A percentile compares a stretch with the other conserved stretches of the same genome.
These are phyloP conservation scores for Danio jaintianensis DNA, from an alignment of 2,797 vertebrate genomes.

Conservation along the genomic window DNA sequence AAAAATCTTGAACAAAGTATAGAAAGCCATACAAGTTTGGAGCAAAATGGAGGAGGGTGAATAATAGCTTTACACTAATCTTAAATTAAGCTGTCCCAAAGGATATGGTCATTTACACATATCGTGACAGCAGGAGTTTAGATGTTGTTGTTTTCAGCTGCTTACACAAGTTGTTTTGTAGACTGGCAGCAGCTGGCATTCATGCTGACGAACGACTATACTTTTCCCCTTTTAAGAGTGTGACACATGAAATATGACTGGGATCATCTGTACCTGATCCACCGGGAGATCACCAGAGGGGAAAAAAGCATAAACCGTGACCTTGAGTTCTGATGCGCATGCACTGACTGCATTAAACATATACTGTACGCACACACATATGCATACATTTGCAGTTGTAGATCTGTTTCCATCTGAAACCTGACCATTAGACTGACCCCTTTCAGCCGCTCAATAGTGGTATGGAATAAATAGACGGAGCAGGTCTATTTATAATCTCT, in stretches of 20 bases:
- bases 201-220: constrained; percentile 42
- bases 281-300: constrained; percentile 65
- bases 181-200: constrained; percentile 63
- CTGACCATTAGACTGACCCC: constrained; percentile 29
- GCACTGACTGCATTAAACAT: constrained; percentile 62
- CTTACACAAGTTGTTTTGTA: constrained; percentile 49
- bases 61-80: neutral
- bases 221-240: constrained; percentile 64
- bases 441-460: constrained; percentile 25
- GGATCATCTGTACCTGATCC: constrained; percentile 67
- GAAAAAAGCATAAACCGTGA: constrained; percentile 71
- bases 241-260: constrained; percentile 76
- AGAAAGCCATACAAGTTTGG: neutral
- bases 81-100: neutral
- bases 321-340: constrained; percentile 76
- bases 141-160: constrained; percentile 18
- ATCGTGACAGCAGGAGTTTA: constrained; percentile 33
- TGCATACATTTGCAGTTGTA: constrained; percentile 25
- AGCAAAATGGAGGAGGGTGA: neutral
- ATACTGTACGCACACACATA: constrained; percentile 32
- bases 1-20: neutral
- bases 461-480: constrained; percentile 33
- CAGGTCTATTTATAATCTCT: constrained; percentile 45
- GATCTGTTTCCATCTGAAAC: constrained; percentile 46
- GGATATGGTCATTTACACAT: constrained; percentile 36